phyloP scores from a whole-genome alignment of 2,797 vertebrate species.

The Octomys mimax region DNA sequence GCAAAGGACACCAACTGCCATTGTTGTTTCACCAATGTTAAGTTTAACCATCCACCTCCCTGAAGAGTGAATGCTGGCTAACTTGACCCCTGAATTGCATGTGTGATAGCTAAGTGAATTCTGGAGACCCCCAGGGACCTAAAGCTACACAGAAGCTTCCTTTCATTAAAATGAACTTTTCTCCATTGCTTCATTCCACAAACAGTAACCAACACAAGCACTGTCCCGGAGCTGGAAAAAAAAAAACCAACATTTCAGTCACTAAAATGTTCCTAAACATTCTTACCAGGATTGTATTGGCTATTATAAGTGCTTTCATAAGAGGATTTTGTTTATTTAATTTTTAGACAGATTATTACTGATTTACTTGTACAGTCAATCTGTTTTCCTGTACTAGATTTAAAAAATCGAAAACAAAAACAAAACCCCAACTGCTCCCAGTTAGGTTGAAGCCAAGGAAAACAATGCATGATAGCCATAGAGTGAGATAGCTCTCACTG shows the following conservation, averaged over 20 bases:
- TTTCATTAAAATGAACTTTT: conserved; percentile 18
- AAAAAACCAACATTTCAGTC: neutral
- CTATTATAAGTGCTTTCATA: neutral
- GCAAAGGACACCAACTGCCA: neutral
- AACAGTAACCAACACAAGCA: neutral
- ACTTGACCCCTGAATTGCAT: neutral
- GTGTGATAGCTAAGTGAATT: neutral
- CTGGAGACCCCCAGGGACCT: neutral
- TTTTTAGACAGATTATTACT: conserved; percentile 43
- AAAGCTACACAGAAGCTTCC: neutral
- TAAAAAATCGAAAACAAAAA: neutral
- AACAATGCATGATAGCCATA: neutral
- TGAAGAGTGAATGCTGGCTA: neutral
- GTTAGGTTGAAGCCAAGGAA: neutral
- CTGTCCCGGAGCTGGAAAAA: neutral
- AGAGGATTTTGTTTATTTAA: conserved; percentile 33
- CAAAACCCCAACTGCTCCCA: neutral
- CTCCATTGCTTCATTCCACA: neutral
- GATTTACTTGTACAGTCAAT: conserved; percentile 36
- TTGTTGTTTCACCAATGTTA: neutral
- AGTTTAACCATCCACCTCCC: neutral
- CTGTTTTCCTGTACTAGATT: neutral
- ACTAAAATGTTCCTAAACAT: neutral
- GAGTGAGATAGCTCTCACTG: neutral
- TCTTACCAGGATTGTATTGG: neutral